phyloP scores from a whole-genome alignment of 2,888 invertebrate genomes.

The Luperina nickerlii region DNA sequence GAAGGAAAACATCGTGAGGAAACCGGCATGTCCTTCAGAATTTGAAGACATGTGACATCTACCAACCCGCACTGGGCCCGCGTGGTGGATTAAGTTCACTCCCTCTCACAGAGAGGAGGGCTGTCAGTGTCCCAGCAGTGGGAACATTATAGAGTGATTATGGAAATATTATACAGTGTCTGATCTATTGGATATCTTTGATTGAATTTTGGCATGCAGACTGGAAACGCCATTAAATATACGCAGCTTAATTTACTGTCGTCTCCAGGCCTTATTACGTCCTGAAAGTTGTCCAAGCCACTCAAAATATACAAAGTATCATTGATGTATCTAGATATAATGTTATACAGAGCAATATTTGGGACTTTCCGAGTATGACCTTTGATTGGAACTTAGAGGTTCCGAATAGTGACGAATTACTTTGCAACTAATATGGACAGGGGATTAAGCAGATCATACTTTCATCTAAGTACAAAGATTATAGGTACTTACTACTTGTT shows the following conservation, averaged over 20 bases:
- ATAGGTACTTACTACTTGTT: too few relatives aligned
- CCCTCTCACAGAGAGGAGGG: too few relatives aligned
- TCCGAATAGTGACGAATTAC: constrained; percentile 26
- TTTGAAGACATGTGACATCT: too few relatives aligned
- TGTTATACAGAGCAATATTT: neutral
- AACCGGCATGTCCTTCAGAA: too few relatives aligned
- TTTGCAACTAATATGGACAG: constrained; percentile 26
- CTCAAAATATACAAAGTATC: neutral
- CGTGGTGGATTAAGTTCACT: too few relatives aligned
- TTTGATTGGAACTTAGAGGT: neutral
- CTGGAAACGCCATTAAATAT: neutral
- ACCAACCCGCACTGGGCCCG: too few relatives aligned
- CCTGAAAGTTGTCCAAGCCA: neutral
- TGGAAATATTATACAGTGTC: too few relatives aligned
- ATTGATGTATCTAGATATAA: neutral
- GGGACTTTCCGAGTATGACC: neutral
- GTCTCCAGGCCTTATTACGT: neutral
- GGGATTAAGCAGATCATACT: constrained; percentile 16
- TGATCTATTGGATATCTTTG: neutral
- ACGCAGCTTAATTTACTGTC: too few relatives aligned
- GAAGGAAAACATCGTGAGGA: too few relatives aligned
- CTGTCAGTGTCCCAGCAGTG: too few relatives aligned
- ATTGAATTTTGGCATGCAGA: neutral
- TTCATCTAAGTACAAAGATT: neutral
- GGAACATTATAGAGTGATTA: too few relatives aligned